A percentile compares a stretch with the other conserved stretches of the same genome.
Evolutionary conservation across 2,797 vertebrate genomes (phyloP).

Genomic region (Moxostoma hubbsi): DNA sequence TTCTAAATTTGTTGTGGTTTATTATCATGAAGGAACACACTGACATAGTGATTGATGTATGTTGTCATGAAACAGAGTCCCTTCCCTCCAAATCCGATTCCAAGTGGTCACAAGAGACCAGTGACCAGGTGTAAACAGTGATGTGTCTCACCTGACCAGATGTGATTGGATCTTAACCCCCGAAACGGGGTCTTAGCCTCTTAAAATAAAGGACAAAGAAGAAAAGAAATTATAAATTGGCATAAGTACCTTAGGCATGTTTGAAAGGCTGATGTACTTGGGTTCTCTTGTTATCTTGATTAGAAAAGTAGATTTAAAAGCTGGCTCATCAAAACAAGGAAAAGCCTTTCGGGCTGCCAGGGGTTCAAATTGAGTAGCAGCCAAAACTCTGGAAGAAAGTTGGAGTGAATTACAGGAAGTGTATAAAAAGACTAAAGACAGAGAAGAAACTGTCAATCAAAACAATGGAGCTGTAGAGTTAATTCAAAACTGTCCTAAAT

Average conservation of each 20-base stretch:
- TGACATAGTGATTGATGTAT: no score
- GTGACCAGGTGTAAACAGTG: no score
- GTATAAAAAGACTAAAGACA: background rate
- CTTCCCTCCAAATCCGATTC: no score
- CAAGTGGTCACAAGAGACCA: no score
- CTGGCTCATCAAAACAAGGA: conserved; percentile 97
- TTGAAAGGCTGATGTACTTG: conserved; percentile 85
- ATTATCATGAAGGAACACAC: no score
- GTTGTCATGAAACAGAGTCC: no score
- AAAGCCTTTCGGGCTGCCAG: conserved; percentile 91
- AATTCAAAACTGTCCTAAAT: background rate
- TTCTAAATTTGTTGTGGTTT: no score
- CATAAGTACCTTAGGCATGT: conserved; percentile 91
- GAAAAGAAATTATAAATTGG: background rate
- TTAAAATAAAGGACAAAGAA: background rate
- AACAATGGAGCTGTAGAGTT: background rate
- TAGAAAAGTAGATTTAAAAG: conserved; percentile 91
- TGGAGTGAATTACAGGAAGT: background rate
- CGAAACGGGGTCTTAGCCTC: background rate
- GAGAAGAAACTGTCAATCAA: conserved; percentile 2
- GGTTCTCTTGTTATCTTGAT: conserved; percentile 86
- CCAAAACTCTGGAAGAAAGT: conserved; percentile 80
- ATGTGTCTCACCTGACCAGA: no score
- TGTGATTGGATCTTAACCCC: no score
- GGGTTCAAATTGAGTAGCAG: conserved; percentile 96